Conservation (phyloP, 2,888 invertebrate genomes). For the Uloborus plumipes region DNA sequence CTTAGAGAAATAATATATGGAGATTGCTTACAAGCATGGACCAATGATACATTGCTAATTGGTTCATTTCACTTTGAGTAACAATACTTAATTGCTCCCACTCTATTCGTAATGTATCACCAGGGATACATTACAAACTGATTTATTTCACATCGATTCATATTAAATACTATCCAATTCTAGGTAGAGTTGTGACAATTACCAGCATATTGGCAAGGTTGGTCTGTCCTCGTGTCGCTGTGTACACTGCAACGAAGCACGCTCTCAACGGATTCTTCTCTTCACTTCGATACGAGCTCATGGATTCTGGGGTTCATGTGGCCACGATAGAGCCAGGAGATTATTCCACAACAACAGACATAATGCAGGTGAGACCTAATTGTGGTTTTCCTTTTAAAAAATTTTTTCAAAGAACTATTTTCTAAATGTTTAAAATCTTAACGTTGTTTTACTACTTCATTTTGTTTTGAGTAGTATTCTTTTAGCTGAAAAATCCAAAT, state of each 20-base stretch:
- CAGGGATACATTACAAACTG: too few species aligned
- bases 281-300: slow-evolving; percentile 21
- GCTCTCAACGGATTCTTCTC: slow-evolving; percentile 52
- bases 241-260: slow-evolving; percentile 50
- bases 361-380: slow-evolving; percentile 48
- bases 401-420: not conserved
- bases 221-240: slow-evolving; percentile 14
- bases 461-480: not conserved
- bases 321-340: slow-evolving; percentile 42
- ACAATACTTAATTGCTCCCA: too few species aligned
- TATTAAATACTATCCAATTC: not conserved
- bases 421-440: not conserved
- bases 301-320: slow-evolving; percentile 23
- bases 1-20: too few species aligned
- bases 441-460: not conserved
- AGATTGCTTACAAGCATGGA: too few species aligned
- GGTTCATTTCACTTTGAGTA: too few species aligned
- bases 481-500: not conserved
- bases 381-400: not conserved
- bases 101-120: too few species aligned
- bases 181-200: slow-evolving; percentile 56
- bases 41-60: too few species aligned
- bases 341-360: slow-evolving; percentile 33
- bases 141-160: too few species aligned
- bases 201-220: slow-evolving; percentile 44